Conservation (phyloP, 2,888 invertebrate genomes). For the Clivina fossor region DNA sequence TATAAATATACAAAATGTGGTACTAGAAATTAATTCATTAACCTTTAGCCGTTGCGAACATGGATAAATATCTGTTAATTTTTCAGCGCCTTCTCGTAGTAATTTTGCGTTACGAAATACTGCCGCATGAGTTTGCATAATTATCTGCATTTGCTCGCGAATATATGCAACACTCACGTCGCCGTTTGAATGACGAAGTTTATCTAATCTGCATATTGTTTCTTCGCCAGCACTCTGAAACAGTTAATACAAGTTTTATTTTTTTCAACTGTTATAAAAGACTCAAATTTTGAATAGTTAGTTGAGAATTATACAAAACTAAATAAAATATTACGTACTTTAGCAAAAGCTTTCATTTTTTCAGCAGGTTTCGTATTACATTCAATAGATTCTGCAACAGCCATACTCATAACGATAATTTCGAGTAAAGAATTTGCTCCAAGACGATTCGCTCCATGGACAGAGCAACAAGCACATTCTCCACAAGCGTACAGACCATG, state of each 20-base stretch:
- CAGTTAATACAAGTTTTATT: no score
- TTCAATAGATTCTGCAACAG: conserved; percentile 62
- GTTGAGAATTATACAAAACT: no score
- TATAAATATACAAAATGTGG: no score
- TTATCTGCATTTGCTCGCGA: conserved; percentile 65
- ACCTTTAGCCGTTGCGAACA: conserved; percentile 35
- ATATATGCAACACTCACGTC: conserved; percentile 60
- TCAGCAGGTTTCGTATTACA: conserved; percentile 42
- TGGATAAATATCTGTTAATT: conserved; percentile 57
- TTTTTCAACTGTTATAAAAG: no score
- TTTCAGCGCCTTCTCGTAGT: conserved; percentile 60
- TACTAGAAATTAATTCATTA: no score
- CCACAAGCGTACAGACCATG: conserved; percentile 67
- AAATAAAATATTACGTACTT: no score
- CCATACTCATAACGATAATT: conserved; percentile 67
- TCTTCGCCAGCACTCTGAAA: conserved; percentile 38
- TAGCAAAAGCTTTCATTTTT: conserved; percentile 13
- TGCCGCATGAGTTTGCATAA: conserved; percentile 69
- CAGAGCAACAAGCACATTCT: conserved; percentile 65
- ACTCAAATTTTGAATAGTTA: no score
- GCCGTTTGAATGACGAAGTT: conserved; percentile 41
- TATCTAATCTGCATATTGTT: conserved; percentile 43
- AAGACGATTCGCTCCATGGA: conserved; percentile 69
- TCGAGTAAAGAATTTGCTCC: conserved; percentile 71
- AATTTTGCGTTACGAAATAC: conserved; percentile 66